These are phyloP conservation scores for Hirtodrosophila confusa DNA, from an alignment of 2,888 invertebrate species.

Conservation along the genomic window DNA sequence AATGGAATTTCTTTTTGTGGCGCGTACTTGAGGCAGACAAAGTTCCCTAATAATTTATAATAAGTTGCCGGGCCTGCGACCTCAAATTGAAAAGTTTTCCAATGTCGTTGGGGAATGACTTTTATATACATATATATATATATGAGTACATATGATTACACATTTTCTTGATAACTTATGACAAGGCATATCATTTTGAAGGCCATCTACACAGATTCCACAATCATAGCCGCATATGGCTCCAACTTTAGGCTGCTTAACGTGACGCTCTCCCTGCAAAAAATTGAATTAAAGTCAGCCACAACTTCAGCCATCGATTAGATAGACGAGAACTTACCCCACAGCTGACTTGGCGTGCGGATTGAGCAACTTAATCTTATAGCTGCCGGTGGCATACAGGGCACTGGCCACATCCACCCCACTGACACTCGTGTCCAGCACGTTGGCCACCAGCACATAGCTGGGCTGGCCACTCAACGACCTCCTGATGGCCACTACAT, in stretches of 20 bases:
- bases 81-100: conserved; percentile 73
- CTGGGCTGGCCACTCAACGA: conserved; percentile 74
- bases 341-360: conserved; percentile 64
- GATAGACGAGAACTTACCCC: conserved; percentile 66
- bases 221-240: conserved; percentile 80
- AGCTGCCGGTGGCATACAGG: conserved; percentile 56
- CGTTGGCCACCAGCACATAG: conserved; percentile 85
- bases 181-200: conserved; percentile 13
- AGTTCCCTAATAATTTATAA: conserved; percentile 72
- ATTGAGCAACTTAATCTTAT: conserved; percentile 70
- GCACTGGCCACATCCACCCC: conserved; percentile 80
- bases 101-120: conserved; percentile 54
- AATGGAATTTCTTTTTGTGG: conserved; percentile 69
- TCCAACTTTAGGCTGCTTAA: conserved; percentile 60
- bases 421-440: conserved; percentile 76
- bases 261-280: conserved; percentile 63
- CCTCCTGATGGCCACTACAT: conserved; percentile 78
- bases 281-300: background rate
- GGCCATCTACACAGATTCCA: conserved; percentile 71
- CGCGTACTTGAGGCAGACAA: conserved; percentile 59
- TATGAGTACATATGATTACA: conserved; percentile 3
- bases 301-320: conserved; percentile 14
- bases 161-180: conserved; percentile 40
- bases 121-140: conserved; percentile 14
- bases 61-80: conserved; percentile 58